These are phyloP conservation scores for Setipinna tenuifilis DNA, from an alignment of 2,797 vertebrate genomes.

Conservation along the genomic window DNA sequence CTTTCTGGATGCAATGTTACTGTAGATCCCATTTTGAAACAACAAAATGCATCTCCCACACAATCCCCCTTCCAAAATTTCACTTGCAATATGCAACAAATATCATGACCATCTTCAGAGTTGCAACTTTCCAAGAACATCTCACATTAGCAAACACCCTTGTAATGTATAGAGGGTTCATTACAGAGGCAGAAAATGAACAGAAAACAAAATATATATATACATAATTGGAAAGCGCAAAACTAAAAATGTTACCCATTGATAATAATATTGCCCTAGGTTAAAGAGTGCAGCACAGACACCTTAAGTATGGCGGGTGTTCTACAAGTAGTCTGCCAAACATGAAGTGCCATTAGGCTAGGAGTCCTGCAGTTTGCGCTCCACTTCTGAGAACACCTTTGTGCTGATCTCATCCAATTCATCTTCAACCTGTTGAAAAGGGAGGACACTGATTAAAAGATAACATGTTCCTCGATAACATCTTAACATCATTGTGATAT, in stretches of 20 bases:
- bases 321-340: not conserved
- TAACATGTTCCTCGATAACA: not conserved
- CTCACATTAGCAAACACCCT: not conserved
- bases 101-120: conserved; percentile 27
- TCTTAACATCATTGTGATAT: not conserved
- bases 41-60: not conserved
- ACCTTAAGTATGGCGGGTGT: not conserved
- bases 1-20: not conserved
- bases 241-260: conserved; percentile 24
- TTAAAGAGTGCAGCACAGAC: conserved; percentile 23
- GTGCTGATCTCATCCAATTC: conserved; percentile 79
- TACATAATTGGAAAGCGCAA: conserved; percentile 37
- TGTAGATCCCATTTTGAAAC: not conserved
- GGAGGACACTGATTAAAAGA: conserved; percentile 15
- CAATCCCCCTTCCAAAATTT: not conserved
- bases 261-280: conserved; percentile 30
- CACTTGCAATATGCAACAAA: conserved; percentile 15
- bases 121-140: conserved; percentile 26
- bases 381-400: conserved; percentile 77
- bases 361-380: conserved; percentile 74
- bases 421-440: conserved; percentile 74
- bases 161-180: not conserved
- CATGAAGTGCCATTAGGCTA: conserved; percentile 28
- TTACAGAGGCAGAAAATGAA: conserved; percentile 3
- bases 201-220: conserved; percentile 26